Percentiles rank a stretch among this genome's conserved stretches.
Conservation (phyloP, 2,888 invertebrate genomes). For the Pelosia muscerda region DNA sequence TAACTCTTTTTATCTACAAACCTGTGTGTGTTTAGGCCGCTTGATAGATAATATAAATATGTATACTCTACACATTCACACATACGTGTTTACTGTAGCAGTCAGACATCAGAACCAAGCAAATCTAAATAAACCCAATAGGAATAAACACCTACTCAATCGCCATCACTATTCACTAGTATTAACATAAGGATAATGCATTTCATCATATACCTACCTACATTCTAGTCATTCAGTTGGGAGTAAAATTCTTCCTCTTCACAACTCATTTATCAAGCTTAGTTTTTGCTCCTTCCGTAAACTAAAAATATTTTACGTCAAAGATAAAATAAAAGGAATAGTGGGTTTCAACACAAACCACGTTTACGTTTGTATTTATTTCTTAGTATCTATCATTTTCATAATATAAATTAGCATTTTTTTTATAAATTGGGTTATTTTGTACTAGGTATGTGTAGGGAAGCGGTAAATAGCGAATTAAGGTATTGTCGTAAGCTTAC, state of each 20-base stretch:
- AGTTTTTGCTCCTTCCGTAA: no score
- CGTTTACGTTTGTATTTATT: no score
- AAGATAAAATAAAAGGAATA: background rate
- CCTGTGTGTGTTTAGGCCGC: slow-evolving; percentile 12
- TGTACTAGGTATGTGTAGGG: no score
- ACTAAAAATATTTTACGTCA: background rate
- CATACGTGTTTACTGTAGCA: slow-evolving; percentile 5
- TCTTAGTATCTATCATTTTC: no score
- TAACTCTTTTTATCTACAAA: background rate
- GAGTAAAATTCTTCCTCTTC: background rate
- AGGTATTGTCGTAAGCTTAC: no score
- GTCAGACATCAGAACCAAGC: slow-evolving; percentile 3
- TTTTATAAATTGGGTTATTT: no score
- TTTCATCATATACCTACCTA: background rate
- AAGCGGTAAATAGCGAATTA: no score
- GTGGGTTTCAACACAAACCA: no score
- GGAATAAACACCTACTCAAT: slow-evolving; percentile 10
- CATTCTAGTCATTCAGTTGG: background rate
- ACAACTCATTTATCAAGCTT: background rate
- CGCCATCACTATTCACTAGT: slow-evolving; percentile 4
- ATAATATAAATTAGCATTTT: no score
- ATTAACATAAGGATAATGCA: slow-evolving; percentile 2
- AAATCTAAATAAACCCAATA: slow-evolving; percentile 10
- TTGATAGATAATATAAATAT: slow-evolving; percentile 39
- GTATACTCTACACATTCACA: slow-evolving; percentile 36